Evolutionary conservation across 2,113 vertebrate genomes (phyloP).

Genomic region (Entomyzon cyanotis): DNA sequence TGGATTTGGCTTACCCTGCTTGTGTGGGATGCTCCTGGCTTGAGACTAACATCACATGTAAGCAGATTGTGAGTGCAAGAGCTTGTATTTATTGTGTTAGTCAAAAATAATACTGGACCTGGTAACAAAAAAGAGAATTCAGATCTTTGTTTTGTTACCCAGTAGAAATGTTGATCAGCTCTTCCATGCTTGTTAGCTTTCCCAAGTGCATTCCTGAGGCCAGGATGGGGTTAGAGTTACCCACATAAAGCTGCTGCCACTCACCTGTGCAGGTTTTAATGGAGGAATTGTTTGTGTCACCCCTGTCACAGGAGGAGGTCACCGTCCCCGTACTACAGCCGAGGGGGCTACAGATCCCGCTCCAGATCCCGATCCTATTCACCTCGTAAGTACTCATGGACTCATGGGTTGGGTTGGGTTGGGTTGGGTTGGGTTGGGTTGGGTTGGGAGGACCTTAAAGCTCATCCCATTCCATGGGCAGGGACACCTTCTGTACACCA

Average conservation of each 20-base stretch:
- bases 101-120: not conserved
- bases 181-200: not conserved
- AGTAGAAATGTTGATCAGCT: not conserved
- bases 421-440: accelerated
- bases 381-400: constrained; percentile 83
- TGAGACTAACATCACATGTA: not conserved
- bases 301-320: constrained; percentile 84
- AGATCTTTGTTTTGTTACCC: not conserved
- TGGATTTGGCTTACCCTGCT: not conserved
- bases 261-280: not conserved
- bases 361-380: constrained; percentile 95
- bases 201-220: not conserved
- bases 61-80: not conserved
- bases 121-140: not conserved
- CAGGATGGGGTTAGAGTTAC: not conserved
- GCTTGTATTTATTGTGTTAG: not conserved
- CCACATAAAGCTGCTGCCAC: not conserved
- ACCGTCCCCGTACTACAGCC: constrained; percentile 92
- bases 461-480: not conserved
- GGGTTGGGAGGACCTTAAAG: not conserved
- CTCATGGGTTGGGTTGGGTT: accelerated
- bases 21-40: not conserved
- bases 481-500: not conserved
- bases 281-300: not conserved
- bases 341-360: constrained; percentile 90